Base-by-base conservation (phyloP, 2,797 vertebrate genomes). In the Artibeus lituratus region DNA sequence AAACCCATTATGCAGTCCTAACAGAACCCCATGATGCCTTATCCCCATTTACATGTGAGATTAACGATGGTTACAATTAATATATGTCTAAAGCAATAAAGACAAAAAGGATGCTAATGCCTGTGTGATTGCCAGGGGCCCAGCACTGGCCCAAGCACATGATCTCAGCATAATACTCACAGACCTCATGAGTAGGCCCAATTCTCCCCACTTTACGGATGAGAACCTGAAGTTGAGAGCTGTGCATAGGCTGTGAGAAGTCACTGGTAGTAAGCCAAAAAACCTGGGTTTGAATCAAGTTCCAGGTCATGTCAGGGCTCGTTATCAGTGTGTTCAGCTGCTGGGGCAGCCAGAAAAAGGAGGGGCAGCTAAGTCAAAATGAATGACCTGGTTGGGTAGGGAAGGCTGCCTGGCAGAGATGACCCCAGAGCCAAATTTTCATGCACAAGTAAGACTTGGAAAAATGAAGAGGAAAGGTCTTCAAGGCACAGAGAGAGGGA, bases 51-150 rank as follows among this genome's bases (percentile, higher is more conserved):
- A 22, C 29, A 42, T 18, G n/a, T 26, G 55, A 57, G 55, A 57
- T 26, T 57, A 57, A 57, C 26, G 10, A 59, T 29, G 10, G 19
- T 49, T 29, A 53, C 10, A 9, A 55, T 10, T n/a, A 39, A n/a
- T 16, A 65, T 4, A 35, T 2, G 4, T 49, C 12, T 16, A 81
- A 88, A 6, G 49, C 29, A 84, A 70, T 2, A 59, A 42, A 62
- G 47, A 21, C 3, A 26, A 29, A 4, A 39, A 55, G 2, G 72
- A 39, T 35, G 39, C 14, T 1, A 2, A 10, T 2, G 0, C 7
- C 0, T 37, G 16, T 32, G 12, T 10, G 32, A 37, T 10, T 21
- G 29, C 22, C 11, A 3, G 47, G 69, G 49, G 10, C 9, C 83
- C 8, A 78, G 37, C 5, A n/a, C 6, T 42, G 5, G n/a, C 15